Evolutionary conservation across 2,888 invertebrate species (phyloP).

Genomic region (Chrysodeixis includens): DNA sequence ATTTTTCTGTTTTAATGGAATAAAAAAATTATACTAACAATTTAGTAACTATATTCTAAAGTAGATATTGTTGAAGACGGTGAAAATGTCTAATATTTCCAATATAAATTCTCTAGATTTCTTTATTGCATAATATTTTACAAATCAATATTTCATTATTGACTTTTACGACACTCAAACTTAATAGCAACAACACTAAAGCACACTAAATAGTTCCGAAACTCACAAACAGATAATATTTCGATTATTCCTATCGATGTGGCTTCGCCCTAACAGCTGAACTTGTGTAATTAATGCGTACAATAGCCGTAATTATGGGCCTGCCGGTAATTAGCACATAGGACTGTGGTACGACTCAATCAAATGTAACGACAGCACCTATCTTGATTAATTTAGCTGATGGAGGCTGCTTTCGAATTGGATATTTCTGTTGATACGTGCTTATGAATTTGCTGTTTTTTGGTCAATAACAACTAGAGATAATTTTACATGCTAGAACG

Average conservation of each 20-base stretch:
- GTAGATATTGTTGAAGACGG: no score
- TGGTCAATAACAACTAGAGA: no score
- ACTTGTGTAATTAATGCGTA: constrained; percentile 46
- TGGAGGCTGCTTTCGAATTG: neutral
- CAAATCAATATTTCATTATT: no score
- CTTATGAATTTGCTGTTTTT: no score
- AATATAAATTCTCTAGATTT: no score
- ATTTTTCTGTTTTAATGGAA: neutral
- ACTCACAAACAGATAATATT: constrained; percentile 39
- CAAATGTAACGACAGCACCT: constrained; percentile 53
- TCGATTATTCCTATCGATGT: constrained; percentile 43
- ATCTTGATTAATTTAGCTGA: constrained; percentile 35
- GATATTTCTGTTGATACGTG: no score
- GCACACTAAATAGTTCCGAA: constrained; percentile 28
- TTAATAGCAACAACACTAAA: constrained; percentile 15
- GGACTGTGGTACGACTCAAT: constrained; percentile 55
- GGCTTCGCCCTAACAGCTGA: constrained; percentile 42
- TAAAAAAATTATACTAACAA: no score
- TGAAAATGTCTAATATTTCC: no score
- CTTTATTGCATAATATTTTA: no score
- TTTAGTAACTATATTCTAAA: no score
- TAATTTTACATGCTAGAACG: no score
- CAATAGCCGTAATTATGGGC: constrained; percentile 46
- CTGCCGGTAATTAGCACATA: constrained; percentile 55
- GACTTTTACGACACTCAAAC: neutral